Evolutionary conservation across 2,797 vertebrate species (phyloP).

Genomic region (Aplochiton taeniatus): DNA sequence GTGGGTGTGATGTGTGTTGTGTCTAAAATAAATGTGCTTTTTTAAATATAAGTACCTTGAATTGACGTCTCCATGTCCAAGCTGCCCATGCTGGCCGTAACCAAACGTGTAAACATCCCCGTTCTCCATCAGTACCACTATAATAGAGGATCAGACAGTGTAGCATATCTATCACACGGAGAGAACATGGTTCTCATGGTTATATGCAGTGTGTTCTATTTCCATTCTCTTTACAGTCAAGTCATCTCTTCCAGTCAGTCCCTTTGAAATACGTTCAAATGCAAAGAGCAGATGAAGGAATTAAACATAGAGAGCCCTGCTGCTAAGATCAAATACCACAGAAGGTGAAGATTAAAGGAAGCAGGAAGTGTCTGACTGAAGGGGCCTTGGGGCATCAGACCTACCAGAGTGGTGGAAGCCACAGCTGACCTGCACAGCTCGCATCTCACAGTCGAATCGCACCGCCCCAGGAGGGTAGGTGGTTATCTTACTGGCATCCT

Average conservation of each 20-base stretch:
- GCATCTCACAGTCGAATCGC: conserved; percentile 91
- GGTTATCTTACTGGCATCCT: conserved; percentile 98
- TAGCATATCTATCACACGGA: background rate
- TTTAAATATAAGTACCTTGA: conserved; percentile 80
- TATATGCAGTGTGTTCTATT: background rate
- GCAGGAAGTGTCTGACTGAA: background rate
- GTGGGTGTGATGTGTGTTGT: background rate
- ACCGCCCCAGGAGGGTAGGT: conserved; percentile 97
- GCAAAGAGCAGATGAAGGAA: background rate
- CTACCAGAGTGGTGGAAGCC: conserved; percentile 99
- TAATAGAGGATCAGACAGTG: background rate
- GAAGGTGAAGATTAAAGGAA: conserved; percentile 21
- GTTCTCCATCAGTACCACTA: conserved; percentile 98
- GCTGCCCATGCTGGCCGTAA: conserved; percentile 97
- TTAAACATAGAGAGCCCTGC: background rate
- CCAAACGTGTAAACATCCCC: conserved; percentile 98
- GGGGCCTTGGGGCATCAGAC: background rate
- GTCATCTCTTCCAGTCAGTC: background rate
- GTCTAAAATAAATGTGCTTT: too few species aligned
- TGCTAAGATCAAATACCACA: conserved; percentile 4
- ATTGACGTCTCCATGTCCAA: conserved; percentile 97
- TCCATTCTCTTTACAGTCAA: background rate
- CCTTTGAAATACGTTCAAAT: background rate
- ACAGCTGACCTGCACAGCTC: conserved; percentile 96
- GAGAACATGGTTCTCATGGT: background rate